Base-by-base conservation (phyloP, 2,888 invertebrate species). In the Drosophila atroscutellata region DNA sequence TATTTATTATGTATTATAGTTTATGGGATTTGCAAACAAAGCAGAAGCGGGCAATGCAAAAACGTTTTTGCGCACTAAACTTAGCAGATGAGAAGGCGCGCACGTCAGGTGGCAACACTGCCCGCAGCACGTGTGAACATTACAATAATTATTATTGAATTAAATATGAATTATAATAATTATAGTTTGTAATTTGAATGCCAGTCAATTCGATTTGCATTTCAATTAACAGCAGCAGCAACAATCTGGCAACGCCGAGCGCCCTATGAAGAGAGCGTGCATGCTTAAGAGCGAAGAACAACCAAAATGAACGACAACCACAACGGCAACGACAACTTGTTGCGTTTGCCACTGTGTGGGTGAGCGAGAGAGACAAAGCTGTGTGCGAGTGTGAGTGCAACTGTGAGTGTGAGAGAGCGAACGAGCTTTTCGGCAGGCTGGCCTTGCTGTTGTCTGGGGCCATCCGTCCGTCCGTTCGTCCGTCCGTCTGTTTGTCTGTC, bases 1-100 rank as follows among this genome's bases (percentile, higher is more conserved):
- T 80, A 85, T 82, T 87, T 89, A 87, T 87, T 89, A 81, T 79
- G 81, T 84, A 86, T 80, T 84, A 72, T 75, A 65, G 75, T 85
- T 79, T 85, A 70, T 67, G 78, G 72, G 72, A 52, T 61, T 60
- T 50, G 72, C 77, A 70, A 68, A 62, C 76, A 80, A 66, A 61
- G 71, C 61, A 81, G 66, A 73, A 84, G 60, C 66, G 54, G 2
- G 8, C 39, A 61, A 15, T 50, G 62, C 72, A 63, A 70, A 68
- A 75, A 62, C 49, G 52, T 72, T 88, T 83, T 86, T 83, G 83
- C 89, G 83, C 86, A 86, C 66, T 77, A 77, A 15, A 28, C 3
- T 56, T 39, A n/a, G 37, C 55, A 37, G 37, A 8, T n/a, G 26
- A 11, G 18, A 13, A 18, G 5, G 18, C 3, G 24, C 2, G 11